These are phyloP conservation scores for Campoletis raptor DNA, from an alignment of 2,888 invertebrate genomes.

Conservation along the genomic window DNA sequence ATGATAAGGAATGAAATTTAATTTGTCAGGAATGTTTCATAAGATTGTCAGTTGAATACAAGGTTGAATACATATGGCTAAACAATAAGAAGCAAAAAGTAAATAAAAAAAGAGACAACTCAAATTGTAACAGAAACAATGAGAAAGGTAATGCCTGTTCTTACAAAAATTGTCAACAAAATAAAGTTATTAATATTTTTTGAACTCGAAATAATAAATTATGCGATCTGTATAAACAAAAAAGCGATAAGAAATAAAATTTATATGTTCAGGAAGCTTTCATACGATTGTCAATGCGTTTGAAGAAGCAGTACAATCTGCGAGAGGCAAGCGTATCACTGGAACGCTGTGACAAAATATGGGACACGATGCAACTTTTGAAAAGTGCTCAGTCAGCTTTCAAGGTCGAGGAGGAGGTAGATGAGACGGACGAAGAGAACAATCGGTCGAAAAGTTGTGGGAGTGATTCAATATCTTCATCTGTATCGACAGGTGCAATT, in stretches of 20 bases:
- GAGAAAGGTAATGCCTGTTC: background rate
- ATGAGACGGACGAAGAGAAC: constrained; percentile 15
- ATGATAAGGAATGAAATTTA: constrained; percentile 9
- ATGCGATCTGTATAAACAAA: background rate
- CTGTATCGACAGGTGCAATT: constrained; percentile 29
- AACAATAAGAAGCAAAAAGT: too few relatives aligned
- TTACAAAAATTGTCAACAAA: background rate
- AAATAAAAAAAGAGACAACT: too few relatives aligned
- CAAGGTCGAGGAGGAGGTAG: constrained; percentile 13
- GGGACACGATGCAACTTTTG: constrained; percentile 82
- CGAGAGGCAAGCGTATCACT: constrained; percentile 76
- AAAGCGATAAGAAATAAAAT: constrained; percentile 5
- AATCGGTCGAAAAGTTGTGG: background rate
- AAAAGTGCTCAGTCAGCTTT: constrained; percentile 72
- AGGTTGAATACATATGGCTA: too few relatives aligned
- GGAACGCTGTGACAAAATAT: constrained; percentile 82
- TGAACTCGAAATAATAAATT: background rate
- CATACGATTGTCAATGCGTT: constrained; percentile 53
- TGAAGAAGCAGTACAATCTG: constrained; percentile 71
- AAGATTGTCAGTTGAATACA: constrained; percentile 27
- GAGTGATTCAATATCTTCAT: constrained; percentile 32
- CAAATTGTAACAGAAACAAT: background rate
- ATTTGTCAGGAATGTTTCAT: constrained; percentile 55
- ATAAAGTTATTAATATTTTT: background rate
- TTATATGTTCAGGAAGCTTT: constrained; percentile 54